Evolutionary conservation across 2,888 invertebrate genomes (phyloP), one percentile per base, ranked within the genome.

Genomic region (Meliscaeva auricollis): DNA sequence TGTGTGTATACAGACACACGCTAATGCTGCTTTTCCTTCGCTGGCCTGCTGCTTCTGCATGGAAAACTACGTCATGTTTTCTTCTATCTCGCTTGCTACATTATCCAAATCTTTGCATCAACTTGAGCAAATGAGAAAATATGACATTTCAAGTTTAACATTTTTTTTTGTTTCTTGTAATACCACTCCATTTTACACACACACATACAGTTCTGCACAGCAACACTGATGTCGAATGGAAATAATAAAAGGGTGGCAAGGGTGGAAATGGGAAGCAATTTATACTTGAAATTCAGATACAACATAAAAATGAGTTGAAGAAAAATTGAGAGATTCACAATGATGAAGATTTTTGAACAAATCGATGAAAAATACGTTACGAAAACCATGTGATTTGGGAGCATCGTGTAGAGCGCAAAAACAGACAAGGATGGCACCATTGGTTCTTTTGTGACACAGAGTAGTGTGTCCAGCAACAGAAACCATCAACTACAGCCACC

Each of bases 401-500:
- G 80, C 80, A 84, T 80, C 79, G 75, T 75, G 78, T 72, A 72
- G 58, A 66, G 70, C 58, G 74, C 69, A 79, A 79, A 75, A 56
- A 56, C 52, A 75, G 80, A 84, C 46, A 72, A 84, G 80, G 84
- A 84, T 64, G 68, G 32, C 75, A 76, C 11, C 81, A 81, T n/a
- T 64, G 8, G 2, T 26, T 69, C 68, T 32, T 60, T 38, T 20
- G 52, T 26, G 46, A 32, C 26, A 70, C 60, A 60, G 69, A 81
- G n/a, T 66, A 60, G 50, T 62, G 46, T 62, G 58, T 50, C 66
- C 66, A 66, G 35, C 8, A 32, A 35, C 3, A 38, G 20, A 48
- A 89, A 90, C 88, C 88, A 89, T 87, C 88, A 74, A 64, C 68
- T 15, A 60, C 72, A 46, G 35, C 41, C 75, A 72, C 72, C 50